Conservation (phyloP, 2,888 invertebrate species). For the Drosophila ezoana region DNA sequence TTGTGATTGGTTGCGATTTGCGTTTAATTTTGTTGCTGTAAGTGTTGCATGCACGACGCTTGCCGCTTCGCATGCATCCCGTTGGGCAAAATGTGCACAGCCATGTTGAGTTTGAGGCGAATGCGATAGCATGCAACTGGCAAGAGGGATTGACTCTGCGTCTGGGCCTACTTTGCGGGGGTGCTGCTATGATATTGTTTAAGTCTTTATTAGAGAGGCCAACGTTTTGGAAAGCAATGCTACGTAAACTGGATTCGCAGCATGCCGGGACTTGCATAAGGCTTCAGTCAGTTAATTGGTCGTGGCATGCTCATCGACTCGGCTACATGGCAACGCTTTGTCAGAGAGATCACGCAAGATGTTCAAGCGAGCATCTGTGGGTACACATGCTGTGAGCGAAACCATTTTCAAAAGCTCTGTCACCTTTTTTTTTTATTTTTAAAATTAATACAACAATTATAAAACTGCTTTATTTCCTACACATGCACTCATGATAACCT, state of each 20-base stretch:
- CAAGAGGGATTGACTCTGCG: conserved; percentile 14
- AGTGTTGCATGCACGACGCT: conserved; percentile 76
- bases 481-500: conserved; percentile 1
- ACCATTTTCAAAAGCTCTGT: not conserved
- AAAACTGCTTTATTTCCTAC: not conserved
- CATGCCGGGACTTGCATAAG: conserved; percentile 42
- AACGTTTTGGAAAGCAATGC: conserved; percentile 23
- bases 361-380: conserved; percentile 1
- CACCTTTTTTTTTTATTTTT: conserved; percentile 3
- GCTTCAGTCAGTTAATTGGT: conserved; percentile 70
- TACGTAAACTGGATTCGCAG: conserved; percentile 55
- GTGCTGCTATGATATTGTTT: conserved; percentile 62
- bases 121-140: conserved; percentile 36
- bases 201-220: conserved; percentile 69
- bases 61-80: conserved; percentile 64
- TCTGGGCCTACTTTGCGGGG: conserved; percentile 61
- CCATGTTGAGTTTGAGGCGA: conserved; percentile 50
- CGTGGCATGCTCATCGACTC: conserved; percentile 61
- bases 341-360: conserved; percentile 48
- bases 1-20: conserved; percentile 79
- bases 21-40: conserved; percentile 72
- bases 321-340: conserved; percentile 45
- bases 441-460: no score
- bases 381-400: conserved; percentile 26
- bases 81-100: conserved; percentile 67